These are phyloP conservation scores for Sphaerodactylus townsendi DNA, from an alignment of 2,113 vertebrate species.

Conservation along the genomic window DNA sequence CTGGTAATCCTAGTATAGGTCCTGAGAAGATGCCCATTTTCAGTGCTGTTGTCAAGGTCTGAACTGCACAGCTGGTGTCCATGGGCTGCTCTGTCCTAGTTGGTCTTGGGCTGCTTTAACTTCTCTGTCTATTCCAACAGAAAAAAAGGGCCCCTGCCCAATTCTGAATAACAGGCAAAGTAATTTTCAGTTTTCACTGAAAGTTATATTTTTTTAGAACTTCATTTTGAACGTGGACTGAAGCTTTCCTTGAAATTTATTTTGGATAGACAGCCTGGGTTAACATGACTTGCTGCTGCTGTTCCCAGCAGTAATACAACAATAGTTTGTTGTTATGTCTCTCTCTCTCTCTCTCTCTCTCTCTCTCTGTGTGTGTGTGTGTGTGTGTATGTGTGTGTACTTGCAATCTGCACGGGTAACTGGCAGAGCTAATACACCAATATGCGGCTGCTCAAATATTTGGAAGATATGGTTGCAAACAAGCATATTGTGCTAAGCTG, in stretches of 20 bases:
- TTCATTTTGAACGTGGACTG: neutral
- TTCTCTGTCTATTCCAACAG: too few species aligned
- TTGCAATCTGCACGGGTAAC: neutral
- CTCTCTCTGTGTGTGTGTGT: too few species aligned
- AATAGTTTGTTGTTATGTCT: neutral
- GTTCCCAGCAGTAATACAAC: neutral
- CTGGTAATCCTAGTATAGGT: too few species aligned
- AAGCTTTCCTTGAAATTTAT: neutral
- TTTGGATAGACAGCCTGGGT: neutral
- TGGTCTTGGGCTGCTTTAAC: too few species aligned
- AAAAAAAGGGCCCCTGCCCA: too few species aligned
- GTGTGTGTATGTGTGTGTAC: neutral
- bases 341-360: too few species aligned
- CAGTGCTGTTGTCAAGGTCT: too few species aligned
- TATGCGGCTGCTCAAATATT: constrained; percentile 7
- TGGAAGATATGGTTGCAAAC: neutral
- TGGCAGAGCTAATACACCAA: neutral
- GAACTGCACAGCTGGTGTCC: too few species aligned
- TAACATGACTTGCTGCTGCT: neutral
- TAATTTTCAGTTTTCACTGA: neutral
- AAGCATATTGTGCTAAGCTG: neutral
- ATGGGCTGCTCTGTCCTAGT: too few species aligned
- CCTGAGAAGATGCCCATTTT: too few species aligned
- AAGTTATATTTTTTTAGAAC: neutral
- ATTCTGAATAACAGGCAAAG: neutral